Evolutionary conservation across 2,888 invertebrate species (phyloP).

Genomic region (Agonopterix heracliana): DNA sequence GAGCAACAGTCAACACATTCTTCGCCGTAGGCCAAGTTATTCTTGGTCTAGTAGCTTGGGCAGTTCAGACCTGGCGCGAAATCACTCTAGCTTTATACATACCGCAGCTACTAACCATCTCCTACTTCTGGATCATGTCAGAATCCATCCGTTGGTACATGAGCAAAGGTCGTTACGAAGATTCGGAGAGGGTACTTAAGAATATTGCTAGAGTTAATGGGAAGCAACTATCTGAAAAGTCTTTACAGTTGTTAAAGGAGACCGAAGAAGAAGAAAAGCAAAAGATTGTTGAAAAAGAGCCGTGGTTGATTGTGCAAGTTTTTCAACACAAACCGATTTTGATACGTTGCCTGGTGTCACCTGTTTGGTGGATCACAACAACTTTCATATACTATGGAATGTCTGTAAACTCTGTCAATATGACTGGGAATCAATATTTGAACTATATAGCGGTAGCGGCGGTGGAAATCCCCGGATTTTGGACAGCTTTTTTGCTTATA

Average conservation of each 20-base stretch:
- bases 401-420: slow-evolving; percentile 78
- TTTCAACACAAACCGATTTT: slow-evolving; percentile 41
- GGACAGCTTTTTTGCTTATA: slow-evolving; percentile 76
- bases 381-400: slow-evolving; percentile 81
- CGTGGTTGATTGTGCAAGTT: slow-evolving; percentile 46
- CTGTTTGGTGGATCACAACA: slow-evolving; percentile 80
- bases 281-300: slow-evolving; percentile 33
- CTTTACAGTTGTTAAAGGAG: slow-evolving; percentile 31
- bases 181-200: slow-evolving; percentile 78
- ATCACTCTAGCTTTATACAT: slow-evolving; percentile 79
- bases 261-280: slow-evolving; percentile 32
- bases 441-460: slow-evolving; percentile 78
- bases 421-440: slow-evolving; percentile 78
- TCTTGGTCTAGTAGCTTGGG: slow-evolving; percentile 81
- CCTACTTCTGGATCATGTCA: slow-evolving; percentile 78
- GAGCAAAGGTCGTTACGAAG: slow-evolving; percentile 78
- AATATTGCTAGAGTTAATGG: slow-evolving; percentile 78
- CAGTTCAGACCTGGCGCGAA: slow-evolving; percentile 80
- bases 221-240: slow-evolving; percentile 39
- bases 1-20: slow-evolving; percentile 80
- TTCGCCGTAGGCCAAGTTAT: slow-evolving; percentile 82
- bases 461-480: slow-evolving; percentile 82
- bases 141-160: slow-evolving; percentile 85
- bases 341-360: slow-evolving; percentile 37
- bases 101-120: slow-evolving; percentile 78